Base-by-base conservation (phyloP, 2,888 invertebrate species). In the Steromphala cineraria region DNA sequence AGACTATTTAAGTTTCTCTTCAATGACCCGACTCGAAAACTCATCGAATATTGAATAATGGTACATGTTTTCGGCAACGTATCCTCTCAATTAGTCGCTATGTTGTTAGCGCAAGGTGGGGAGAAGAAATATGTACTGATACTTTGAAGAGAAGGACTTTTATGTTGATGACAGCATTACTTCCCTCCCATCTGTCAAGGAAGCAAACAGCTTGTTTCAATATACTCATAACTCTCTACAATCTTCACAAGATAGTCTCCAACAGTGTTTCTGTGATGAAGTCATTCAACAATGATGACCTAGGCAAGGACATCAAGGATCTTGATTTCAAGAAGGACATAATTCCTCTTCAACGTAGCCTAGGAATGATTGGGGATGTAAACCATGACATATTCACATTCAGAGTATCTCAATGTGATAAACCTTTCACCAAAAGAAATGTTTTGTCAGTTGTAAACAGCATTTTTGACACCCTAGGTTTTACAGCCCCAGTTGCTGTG, bases 21-120 rank as follows among this genome's bases (percentile, higher is more conserved):
- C 53, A 85, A 85, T 46, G 82, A 86, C 46, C 78, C 67, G 1
- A 53, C 19, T n/a, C 79, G 82, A 24, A 67, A 75, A 4, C 86
- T 85, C 4, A 78, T 83, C 15, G 84, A 87, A 40, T 87, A 85
- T 67, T 53, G 84, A 5, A 87, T 85, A 84, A 53, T 77, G n/a
- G 85, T 86, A 0, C 87, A 87, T 74, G 85, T 87, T 1, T 86
- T 87, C 56, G 86, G 87, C 0, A 86, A 86, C 56, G 81, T 56
- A 24, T 82, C 87, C 21, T 87, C 86, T 7, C 86, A 85, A 8
- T 84, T 83, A 1, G 80, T 85, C n/a, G 86, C 84, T 4, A 84
- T 81, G 0, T 84, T 62, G 21, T 74, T 80, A 24, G 86, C 79
- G 13, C 24, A 79, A 28, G 24, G 17, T 4, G 74, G 53, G 19